A percentile compares a stretch with the other conserved stretches of the same genome.
Conservation (phyloP, 2,113 vertebrate species). For the Micromys minutus region DNA sequence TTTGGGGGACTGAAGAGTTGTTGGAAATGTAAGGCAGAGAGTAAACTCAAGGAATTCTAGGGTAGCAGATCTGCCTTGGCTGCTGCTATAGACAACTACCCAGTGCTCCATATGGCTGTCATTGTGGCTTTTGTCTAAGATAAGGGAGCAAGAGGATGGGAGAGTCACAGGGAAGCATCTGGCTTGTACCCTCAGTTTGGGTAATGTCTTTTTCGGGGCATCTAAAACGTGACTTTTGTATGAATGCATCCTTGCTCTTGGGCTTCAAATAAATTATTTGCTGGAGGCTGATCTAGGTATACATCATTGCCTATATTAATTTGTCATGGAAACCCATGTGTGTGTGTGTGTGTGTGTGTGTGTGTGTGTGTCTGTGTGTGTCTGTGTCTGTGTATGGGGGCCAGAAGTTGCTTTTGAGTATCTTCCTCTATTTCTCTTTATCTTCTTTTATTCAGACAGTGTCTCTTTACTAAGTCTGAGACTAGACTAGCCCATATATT, state of each 20-base stretch:
- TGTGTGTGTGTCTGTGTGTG: background rate
- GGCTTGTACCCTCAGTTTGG: background rate
- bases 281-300: background rate
- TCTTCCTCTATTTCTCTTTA: background rate
- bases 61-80: background rate
- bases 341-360: background rate
- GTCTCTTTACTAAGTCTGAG: background rate
- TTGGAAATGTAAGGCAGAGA: background rate
- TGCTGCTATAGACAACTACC: background rate
- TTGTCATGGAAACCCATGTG: background rate
- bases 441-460: background rate
- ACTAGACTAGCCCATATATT: background rate
- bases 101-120: accelerated
- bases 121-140: background rate
- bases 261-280: background rate
- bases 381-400: background rate
- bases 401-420: background rate
- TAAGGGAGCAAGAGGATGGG: background rate
- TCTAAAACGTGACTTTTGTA: background rate
- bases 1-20: background rate
- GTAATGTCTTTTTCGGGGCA: constrained; percentile 13
- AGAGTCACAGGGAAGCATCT: background rate
- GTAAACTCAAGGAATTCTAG: background rate
- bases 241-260: background rate
- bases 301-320: background rate